Percentiles rank a stretch among this genome's conserved stretches.
Conservation (phyloP, 1,140 invertebrate genomes). For the Leptinotarsa defecta region DNA sequence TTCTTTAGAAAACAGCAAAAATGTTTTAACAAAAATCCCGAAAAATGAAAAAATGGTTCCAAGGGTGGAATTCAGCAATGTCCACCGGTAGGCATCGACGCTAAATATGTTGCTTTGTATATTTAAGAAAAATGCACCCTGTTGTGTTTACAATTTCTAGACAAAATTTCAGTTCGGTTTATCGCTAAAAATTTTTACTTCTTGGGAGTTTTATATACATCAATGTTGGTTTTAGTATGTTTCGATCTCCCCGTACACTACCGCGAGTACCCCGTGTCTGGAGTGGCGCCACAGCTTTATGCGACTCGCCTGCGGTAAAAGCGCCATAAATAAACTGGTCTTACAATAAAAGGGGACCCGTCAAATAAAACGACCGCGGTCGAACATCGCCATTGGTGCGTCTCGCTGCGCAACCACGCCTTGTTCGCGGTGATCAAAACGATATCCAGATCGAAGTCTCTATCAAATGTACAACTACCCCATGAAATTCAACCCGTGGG, state of each 20-base stretch:
- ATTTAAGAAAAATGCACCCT: too few species aligned
- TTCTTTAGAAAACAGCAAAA: too few species aligned
- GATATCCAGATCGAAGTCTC: background rate
- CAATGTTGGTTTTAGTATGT: too few species aligned
- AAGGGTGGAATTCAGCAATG: too few species aligned
- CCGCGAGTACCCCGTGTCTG: background rate
- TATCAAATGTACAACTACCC: constrained; percentile 4
- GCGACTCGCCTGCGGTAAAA: constrained; percentile 45
- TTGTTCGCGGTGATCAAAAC: background rate
- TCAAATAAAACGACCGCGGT: constrained; percentile 42
- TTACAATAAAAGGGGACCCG: constrained; percentile 44
- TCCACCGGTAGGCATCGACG: too few species aligned
- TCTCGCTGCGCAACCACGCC: constrained; percentile 4
- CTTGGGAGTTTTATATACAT: too few species aligned
- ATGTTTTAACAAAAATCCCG: too few species aligned
- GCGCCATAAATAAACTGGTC: constrained; percentile 50
- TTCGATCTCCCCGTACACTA: background rate
- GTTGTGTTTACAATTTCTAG: too few species aligned
- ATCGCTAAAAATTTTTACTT: too few species aligned
- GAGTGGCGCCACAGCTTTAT: constrained; percentile 46
- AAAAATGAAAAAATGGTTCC: too few species aligned
- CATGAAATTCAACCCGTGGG: background rate
- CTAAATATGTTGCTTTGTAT: too few species aligned
- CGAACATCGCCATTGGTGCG: background rate
- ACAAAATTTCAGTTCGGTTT: too few species aligned